Conservation (phyloP, 2,797 vertebrate species). For the Astyanax mexicanus region DNA sequence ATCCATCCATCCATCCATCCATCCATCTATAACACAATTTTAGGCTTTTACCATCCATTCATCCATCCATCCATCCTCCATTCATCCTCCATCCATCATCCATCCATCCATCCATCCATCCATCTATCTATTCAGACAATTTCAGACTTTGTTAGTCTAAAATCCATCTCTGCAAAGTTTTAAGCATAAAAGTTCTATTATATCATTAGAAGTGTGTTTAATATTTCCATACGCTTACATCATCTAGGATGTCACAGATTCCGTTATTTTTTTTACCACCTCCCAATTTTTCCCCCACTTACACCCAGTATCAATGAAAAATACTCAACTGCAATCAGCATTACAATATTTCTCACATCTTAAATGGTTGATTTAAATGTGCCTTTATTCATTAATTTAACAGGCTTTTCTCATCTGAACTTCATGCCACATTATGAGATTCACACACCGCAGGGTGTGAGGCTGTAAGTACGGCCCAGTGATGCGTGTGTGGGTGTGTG, state of each 20-base stretch:
- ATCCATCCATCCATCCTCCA: no score
- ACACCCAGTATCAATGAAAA: neutral
- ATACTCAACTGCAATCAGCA: neutral
- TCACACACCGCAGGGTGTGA: slow-evolving; percentile 2
- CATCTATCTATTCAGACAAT: neutral
- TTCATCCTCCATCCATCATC: no score
- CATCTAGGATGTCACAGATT: neutral
- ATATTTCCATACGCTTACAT: neutral
- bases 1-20: no score
- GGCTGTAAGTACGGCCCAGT: neutral
- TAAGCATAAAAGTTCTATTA: neutral
- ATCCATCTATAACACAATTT: no score
- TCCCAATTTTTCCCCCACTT: neutral
- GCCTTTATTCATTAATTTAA: slow-evolving; percentile 1
- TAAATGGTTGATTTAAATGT: slow-evolving; percentile 6
- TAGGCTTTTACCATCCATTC: no score
- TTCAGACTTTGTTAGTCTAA: neutral
- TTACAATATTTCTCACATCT: neutral
- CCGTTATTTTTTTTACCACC: neutral
- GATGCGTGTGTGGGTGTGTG: slow-evolving; percentile 16
- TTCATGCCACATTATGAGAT: neutral
- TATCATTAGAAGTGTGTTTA: neutral
- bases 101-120: no score
- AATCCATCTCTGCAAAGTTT: neutral
- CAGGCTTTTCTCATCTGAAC: slow-evolving; percentile 3